Conservation (phyloP, 2,113 vertebrate genomes). For the Rhinoptilus africanus region DNA sequence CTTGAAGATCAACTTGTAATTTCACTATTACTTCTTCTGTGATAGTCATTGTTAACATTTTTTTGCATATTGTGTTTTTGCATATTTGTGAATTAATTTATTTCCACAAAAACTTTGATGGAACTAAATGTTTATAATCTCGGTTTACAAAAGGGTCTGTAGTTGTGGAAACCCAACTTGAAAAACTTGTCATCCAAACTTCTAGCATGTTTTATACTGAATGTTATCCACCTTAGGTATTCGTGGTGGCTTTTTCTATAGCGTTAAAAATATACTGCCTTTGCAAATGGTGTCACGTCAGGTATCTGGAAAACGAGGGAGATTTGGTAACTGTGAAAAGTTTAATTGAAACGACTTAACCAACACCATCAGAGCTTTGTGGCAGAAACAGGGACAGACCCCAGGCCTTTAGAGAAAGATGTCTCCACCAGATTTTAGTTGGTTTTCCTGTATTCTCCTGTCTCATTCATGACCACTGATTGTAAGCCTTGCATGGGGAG, state of each 20-base stretch:
- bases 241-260: neutral
- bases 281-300: neutral
- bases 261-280: neutral
- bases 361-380: neutral
- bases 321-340: neutral
- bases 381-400: neutral
- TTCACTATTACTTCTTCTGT: neutral
- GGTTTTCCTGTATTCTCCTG: neutral
- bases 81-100: neutral
- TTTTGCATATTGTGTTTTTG: neutral
- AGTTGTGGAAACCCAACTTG: neutral
- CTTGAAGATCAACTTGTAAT: neutral
- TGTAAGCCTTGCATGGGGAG: neutral
- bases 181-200: neutral
- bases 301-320: accelerated
- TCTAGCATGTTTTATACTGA: neutral
- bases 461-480: neutral
- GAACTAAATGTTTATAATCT: neutral
- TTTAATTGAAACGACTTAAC: neutral
- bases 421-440: neutral
- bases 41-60: neutral
- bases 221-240: neutral
- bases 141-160: neutral
- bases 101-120: neutral
- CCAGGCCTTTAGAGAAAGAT: neutral